Evolutionary conservation across 1,140 invertebrate genomes (phyloP), one percentile per base, ranked within the genome.

Genomic region (Drosophila leontia): DNA sequence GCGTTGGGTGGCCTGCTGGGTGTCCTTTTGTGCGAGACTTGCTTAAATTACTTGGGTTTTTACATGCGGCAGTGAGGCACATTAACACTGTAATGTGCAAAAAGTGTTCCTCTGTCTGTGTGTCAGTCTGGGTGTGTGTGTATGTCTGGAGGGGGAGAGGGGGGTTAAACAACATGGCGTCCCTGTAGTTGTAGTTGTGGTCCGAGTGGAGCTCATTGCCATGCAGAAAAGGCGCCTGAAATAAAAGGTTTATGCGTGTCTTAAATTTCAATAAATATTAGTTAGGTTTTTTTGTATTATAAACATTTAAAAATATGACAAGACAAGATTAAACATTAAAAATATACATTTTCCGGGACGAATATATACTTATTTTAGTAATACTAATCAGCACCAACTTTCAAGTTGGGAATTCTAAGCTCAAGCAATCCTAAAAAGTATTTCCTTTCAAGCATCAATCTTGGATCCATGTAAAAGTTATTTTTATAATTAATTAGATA

Each of bases 11-110:
- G 4, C 35, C n/a, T 19, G 2, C 39, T 44, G 39, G 37, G 58
- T 59, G 26, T 48, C 71, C 57, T 60, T 67, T 55, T 59, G 72
- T 78, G 75, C 68, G 75, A 79, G 82, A 70, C 77, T 75, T 76
- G 74, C 82, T 87, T 88, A 91, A 91, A 91, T 91, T 90, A 91
- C 85, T 83, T 90, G 84, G 82, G 71, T 80, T 86, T 91, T 91
- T 91, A 91, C 82, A 82, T 92, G 91, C 86, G 86, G 86, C 86
- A 92, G 87, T 92, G 86, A 92, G 83, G 78, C 91, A 91, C 91
- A 92, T 92, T 92, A 92, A 92, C 91, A 92, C 91, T 88, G 91
- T 92, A 92, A 92, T 92, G 91, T 91, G 91, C 91, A 91, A 92
- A 92, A 87, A 85, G 67, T 76, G 77, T 69, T 78, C 50, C 50